Evolutionary conservation across 2,797 vertebrate genomes (phyloP).

Genomic region (Simalia tracyae): DNA sequence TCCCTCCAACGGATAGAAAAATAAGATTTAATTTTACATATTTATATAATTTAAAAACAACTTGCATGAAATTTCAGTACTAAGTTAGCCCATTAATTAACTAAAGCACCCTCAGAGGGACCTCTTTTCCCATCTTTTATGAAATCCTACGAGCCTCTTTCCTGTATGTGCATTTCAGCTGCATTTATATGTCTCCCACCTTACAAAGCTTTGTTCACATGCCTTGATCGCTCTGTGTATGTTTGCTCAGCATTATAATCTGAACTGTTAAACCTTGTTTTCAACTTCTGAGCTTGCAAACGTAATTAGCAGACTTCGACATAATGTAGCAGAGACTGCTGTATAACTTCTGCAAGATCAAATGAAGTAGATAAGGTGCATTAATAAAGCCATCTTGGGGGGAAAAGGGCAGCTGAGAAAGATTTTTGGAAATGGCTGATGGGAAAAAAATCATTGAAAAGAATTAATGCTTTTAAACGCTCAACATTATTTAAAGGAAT

Average conservation of each 20-base stretch:
- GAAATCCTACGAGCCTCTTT: constrained; percentile 58
- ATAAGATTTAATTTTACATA: constrained; percentile 63
- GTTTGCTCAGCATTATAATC: constrained; percentile 24
- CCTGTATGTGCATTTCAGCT: constrained; percentile 55
- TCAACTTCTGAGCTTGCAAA: constrained; percentile 3
- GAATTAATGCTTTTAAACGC: not conserved
- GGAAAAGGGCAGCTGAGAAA: constrained; percentile 39
- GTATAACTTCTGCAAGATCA: constrained; percentile 20
- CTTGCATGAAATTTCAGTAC: constrained; percentile 49
- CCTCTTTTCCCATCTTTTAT: constrained; percentile 53
- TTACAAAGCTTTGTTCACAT: constrained; percentile 6
- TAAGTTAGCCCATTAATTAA: constrained; percentile 70
- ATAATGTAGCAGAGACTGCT: not conserved
- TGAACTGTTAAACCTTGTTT: constrained; percentile 36
- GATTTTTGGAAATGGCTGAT: constrained; percentile 7
- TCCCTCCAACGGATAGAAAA: constrained; percentile 60
- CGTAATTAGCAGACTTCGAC: constrained; percentile 37
- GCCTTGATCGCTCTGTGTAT: constrained; percentile 12
- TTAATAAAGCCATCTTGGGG: constrained; percentile 35
- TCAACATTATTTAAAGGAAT: not conserved
- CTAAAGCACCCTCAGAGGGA: constrained; percentile 59
- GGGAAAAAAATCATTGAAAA: constrained; percentile 27
- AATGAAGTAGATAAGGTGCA: constrained; percentile 41
- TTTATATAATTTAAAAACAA: constrained; percentile 60
- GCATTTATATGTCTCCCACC: constrained; percentile 24